phyloP scores from a whole-genome alignment of 2,797 vertebrate species.

The Alfaro cultratus region DNA sequence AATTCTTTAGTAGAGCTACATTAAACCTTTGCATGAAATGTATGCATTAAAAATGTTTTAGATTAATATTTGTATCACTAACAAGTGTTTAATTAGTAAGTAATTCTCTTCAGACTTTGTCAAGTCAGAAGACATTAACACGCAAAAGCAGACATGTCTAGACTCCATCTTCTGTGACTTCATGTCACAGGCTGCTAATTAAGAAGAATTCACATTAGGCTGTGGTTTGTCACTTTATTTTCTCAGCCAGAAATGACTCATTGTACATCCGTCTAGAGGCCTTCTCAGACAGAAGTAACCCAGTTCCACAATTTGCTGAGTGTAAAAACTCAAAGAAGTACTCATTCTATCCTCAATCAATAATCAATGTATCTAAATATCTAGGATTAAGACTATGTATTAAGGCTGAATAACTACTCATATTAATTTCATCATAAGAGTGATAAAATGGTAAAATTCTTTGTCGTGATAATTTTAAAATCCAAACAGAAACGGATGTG shows the following conservation, averaged over 20 bases:
- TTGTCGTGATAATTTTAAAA: not conserved
- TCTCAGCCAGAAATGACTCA: slow-evolving; percentile 4
- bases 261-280: not conserved
- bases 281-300: accelerated
- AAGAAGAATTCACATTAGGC: not conserved
- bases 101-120: not conserved
- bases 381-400: not conserved
- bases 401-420: not conserved
- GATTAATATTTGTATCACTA: not conserved
- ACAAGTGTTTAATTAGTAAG: not conserved
- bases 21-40: not conserved
- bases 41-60: not conserved
- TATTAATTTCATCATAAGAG: not conserved
- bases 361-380: not conserved
- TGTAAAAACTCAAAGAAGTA: slow-evolving; percentile 1
- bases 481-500: not conserved
- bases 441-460: not conserved
- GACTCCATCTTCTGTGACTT: not conserved
- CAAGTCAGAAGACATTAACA: not conserved
- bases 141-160: not conserved
- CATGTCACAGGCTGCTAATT: not conserved
- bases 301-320: not conserved
- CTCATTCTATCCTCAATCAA: not conserved
- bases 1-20: not conserved
- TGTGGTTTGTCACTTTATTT: slow-evolving; percentile 7